Conservation (phyloP, 2,113 vertebrate genomes). For the Vidua chalybeata region DNA sequence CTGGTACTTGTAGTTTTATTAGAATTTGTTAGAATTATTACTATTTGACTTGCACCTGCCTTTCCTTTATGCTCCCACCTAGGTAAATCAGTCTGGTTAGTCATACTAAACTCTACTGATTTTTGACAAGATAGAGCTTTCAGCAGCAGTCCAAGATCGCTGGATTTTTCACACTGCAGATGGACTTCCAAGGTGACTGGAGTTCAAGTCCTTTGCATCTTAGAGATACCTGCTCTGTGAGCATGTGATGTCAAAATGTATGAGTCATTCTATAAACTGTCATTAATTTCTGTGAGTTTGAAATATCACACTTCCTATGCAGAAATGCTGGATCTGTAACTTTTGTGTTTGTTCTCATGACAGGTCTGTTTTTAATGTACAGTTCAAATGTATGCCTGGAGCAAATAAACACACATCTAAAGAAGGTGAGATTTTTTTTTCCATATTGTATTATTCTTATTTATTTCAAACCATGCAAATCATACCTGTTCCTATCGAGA, state of each 20-base stretch:
- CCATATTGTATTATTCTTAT: background rate
- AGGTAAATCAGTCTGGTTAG: background rate
- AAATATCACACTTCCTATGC: background rate
- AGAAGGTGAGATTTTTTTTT: background rate
- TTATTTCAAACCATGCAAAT: constrained; percentile 7
- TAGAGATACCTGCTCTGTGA: background rate
- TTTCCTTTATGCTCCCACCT: background rate
- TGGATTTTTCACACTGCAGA: background rate
- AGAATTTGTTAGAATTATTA: background rate
- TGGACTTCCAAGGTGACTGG: background rate
- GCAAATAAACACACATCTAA: background rate
- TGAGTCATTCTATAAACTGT: background rate
- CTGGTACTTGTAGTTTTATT: background rate
- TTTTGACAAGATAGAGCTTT: background rate
- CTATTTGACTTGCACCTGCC: background rate
- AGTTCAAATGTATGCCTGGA: background rate
- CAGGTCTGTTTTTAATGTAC: background rate
- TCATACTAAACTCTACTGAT: background rate
- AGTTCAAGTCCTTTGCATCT: background rate
- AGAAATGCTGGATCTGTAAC: background rate
- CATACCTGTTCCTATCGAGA: background rate
- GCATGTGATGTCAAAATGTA: background rate
- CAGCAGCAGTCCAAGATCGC: background rate
- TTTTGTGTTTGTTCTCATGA: background rate
- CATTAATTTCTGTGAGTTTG: background rate